Evolutionary conservation across 2,888 invertebrate species (phyloP), one percentile per base, ranked within the genome.

Genomic region (Campopleginae sp.): DNA sequence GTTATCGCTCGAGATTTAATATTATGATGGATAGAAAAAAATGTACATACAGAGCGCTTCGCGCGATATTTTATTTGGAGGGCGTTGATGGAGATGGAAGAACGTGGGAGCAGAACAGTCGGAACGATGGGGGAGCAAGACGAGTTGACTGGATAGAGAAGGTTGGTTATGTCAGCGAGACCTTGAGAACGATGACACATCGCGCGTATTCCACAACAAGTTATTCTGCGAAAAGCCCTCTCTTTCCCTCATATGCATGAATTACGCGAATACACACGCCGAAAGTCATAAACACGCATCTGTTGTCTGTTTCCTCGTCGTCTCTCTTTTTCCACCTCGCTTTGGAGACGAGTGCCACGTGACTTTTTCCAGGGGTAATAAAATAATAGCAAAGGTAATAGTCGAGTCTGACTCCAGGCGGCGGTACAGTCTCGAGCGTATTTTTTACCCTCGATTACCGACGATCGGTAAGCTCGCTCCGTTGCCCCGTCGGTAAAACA

Each of bases 101-200:
- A 66, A 74, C 74, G 81, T 61, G 65, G 78, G 63, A 76, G 75
- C 10, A n/a, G 10, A 12, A 4, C 23, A 23, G 23, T n/a, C 3
- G 46, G 23, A 12, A 5, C 10, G 23, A 75, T 48, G 74, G 38
- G 23, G 31, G 68, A 70, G 14, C 63, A 46, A 78, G 75, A 72
- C 80, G 72, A 48, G 85, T 51, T 17, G 76, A 68, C 81, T 83
- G 82, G 86, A 75, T 77, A 80, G 74, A 68, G 72, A 58, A 46
- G 14, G 33, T 33, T 0, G 1, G 82, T 89, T 90, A 86, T 89
- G 86, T 89, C 89, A 89, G 86, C 89, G 86, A 82, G 86, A 75
- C 84, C 82, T 85, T 79, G 85, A 80, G 87, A 71, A 84, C 84
- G 85, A 86, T 90, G 89, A 90, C 89, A 89, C 89, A 88, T 89